A percentile compares a stretch with the other conserved stretches of the same genome.
Evolutionary conservation across 1,140 invertebrate species (phyloP).

Genomic region (Homalodisca vitripennis): DNA sequence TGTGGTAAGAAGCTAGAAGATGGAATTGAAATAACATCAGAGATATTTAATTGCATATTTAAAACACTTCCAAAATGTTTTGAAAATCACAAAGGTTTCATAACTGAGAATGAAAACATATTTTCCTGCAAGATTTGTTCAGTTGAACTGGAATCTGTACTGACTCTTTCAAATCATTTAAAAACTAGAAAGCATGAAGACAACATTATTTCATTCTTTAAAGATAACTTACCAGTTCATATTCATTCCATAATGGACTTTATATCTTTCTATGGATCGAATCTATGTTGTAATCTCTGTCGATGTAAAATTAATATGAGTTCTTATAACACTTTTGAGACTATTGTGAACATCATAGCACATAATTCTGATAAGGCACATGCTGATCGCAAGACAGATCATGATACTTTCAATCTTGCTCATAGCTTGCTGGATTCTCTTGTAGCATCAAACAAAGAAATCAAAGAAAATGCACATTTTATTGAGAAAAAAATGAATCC

Average conservation of each 20-base stretch:
- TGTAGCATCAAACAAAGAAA: background rate
- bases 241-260: background rate
- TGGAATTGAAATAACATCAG: background rate
- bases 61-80: background rate
- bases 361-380: background rate
- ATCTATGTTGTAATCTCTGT: slow-evolving; percentile 12
- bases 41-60: background rate
- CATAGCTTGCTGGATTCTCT: background rate
- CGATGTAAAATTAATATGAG: background rate
- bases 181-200: slow-evolving; percentile 7
- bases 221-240: background rate
- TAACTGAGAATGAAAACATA: background rate
- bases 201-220: background rate
- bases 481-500: background rate
- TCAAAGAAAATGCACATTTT: background rate
- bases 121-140: background rate
- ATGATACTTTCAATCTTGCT: background rate
- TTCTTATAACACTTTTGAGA: background rate
- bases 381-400: background rate
- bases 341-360: slow-evolving; percentile 7
- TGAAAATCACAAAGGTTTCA: background rate
- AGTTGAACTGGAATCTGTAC: background rate
- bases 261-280: slow-evolving; percentile 4
- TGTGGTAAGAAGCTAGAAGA: background rate
- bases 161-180: background rate